Conservation (phyloP, 2,797 vertebrate species). For the Lepus townsendii region DNA sequence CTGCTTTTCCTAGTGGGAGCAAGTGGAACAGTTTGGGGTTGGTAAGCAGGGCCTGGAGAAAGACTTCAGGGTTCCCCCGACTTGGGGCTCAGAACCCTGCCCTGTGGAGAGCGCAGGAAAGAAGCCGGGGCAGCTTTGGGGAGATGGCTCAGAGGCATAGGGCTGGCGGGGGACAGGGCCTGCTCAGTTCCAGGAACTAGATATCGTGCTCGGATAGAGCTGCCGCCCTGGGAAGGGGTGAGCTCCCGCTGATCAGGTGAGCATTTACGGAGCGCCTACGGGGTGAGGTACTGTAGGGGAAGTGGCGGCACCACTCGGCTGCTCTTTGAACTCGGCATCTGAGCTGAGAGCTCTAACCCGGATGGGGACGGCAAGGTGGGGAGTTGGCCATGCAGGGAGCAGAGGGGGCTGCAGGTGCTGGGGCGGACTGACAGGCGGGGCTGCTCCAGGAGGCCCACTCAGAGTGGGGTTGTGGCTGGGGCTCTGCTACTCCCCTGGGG, state of each 20-base stretch:
- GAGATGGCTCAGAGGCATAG: background rate
- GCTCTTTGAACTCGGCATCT: background rate
- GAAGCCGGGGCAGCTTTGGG: background rate
- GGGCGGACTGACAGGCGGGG: no score
- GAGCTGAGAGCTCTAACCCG: background rate
- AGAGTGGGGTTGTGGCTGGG: background rate
- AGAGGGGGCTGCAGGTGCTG: background rate
- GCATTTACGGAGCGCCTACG: fast-evolving
- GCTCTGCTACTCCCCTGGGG: background rate
- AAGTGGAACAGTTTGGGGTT: background rate
- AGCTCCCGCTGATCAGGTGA: background rate
- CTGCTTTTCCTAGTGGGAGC: background rate
- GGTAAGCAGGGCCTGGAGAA: background rate
- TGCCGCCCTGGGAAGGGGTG: fast-evolving
- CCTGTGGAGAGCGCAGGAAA: background rate
- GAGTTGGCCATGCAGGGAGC: background rate
- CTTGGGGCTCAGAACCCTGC: background rate
- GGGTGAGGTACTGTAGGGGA: background rate
- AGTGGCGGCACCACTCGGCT: fast-evolving
- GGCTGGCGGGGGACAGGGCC: background rate
- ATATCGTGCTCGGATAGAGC: background rate
- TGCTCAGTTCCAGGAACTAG: no score
- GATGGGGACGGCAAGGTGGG: background rate
- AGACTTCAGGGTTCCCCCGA: background rate
- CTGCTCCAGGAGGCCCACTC: fast-evolving